phyloP scores from a whole-genome alignment of 2,113 vertebrate species.

The Phaethon lepturus region DNA sequence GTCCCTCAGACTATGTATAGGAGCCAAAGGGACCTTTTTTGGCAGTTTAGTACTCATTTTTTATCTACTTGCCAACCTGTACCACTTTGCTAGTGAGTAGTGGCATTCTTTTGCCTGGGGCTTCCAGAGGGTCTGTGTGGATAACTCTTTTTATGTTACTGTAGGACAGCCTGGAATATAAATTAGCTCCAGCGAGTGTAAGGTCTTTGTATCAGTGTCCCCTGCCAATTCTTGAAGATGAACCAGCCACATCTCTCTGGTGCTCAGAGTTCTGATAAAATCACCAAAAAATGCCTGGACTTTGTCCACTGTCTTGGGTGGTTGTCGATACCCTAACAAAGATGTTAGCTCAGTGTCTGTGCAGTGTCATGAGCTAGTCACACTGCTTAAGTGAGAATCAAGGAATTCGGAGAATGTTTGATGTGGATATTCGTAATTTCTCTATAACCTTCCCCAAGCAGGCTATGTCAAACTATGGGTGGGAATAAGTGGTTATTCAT shows the following conservation, averaged over 20 bases:
- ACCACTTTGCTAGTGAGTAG: background rate
- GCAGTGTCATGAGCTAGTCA: background rate
- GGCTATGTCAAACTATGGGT: background rate
- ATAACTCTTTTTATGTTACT: background rate
- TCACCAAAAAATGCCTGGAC: background rate
- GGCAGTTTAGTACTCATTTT: background rate
- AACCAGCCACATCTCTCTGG: background rate
- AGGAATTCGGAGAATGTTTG: background rate
- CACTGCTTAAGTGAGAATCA: background rate
- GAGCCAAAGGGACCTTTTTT: background rate
- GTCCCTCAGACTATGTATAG: background rate
- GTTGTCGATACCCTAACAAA: background rate
- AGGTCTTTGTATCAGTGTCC: background rate
- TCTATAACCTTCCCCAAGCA: background rate
- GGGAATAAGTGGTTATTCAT: background rate
- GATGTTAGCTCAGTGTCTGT: background rate
- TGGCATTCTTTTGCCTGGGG: background rate
- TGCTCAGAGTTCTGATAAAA: background rate
- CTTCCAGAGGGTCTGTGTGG: background rate
- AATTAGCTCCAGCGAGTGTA: background rate
- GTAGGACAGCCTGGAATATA: background rate
- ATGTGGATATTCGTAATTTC: background rate
- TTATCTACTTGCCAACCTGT: background rate
- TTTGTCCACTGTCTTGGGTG: background rate
- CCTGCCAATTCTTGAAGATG: background rate